phyloP scores from a whole-genome alignment of 2,888 invertebrate genomes.

The Pogonocherus hispidulus region DNA sequence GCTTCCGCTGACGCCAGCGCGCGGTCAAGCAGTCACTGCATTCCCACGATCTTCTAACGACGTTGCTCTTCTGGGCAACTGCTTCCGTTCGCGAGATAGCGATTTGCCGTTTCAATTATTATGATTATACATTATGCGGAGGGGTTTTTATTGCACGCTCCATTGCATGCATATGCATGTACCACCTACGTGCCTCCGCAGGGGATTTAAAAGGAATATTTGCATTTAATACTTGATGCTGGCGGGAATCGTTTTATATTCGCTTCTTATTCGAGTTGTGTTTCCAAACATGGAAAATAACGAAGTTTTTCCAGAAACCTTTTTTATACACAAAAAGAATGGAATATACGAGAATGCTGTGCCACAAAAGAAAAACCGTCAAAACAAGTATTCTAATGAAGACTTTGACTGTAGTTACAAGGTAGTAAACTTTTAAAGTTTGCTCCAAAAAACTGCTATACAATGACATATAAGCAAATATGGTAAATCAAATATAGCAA shows the following conservation, averaged over 20 bases:
- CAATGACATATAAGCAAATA: too few relatives aligned
- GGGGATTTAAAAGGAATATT: neutral
- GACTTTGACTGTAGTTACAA: too few relatives aligned
- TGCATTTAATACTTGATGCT: neutral
- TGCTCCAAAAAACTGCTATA: too few relatives aligned
- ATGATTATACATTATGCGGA: slow-evolving; percentile 11
- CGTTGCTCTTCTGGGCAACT: slow-evolving; percentile 31
- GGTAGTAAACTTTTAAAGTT: too few relatives aligned
- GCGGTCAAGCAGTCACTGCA: slow-evolving; percentile 47
- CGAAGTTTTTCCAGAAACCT: too few relatives aligned
- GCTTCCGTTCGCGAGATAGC: slow-evolving; percentile 40
- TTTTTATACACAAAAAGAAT: too few relatives aligned
- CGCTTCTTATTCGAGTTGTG: neutral
- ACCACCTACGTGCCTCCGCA: neutral
- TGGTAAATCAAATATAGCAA: too few relatives aligned
- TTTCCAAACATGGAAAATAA: neutral
- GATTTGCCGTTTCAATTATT: slow-evolving; percentile 16
- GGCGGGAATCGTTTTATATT: neutral
- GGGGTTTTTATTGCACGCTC: slow-evolving; percentile 6
- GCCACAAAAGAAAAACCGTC: too few relatives aligned
- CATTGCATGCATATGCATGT: neutral
- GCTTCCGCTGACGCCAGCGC: slow-evolving; percentile 53
- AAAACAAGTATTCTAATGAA: too few relatives aligned
- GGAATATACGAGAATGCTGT: too few relatives aligned
- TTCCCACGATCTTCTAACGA: slow-evolving; percentile 48